These are phyloP conservation scores for Drosophila takahashii DNA, from an alignment of 1,140 invertebrate genomes.

Conservation along the genomic window DNA sequence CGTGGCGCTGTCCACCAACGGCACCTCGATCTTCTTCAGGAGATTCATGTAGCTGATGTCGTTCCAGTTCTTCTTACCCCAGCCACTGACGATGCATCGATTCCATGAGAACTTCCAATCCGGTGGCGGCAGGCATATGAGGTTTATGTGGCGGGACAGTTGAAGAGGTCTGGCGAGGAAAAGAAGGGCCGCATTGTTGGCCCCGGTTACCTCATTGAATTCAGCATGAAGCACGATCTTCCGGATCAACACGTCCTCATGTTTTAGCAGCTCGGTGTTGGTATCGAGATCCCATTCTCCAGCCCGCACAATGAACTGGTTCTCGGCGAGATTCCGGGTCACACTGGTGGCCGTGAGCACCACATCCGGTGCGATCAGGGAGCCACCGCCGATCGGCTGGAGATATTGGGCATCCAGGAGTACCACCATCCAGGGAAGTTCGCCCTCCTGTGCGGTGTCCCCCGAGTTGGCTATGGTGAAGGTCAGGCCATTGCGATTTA, in stretches of 20 bases:
- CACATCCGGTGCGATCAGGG: constrained; percentile 88
- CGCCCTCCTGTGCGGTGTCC: constrained; percentile 83
- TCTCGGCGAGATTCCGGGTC: constrained; percentile 52
- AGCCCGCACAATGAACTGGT: constrained; percentile 84
- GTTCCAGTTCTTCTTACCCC: constrained; percentile 90
- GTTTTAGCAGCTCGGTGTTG: constrained; percentile 86
- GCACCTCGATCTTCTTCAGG: constrained; percentile 87
- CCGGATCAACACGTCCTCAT: constrained; percentile 86
- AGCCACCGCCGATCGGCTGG: constrained; percentile 87
- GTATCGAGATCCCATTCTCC: constrained; percentile 90
- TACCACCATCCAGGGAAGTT: constrained; percentile 95
- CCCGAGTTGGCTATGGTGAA: background rate
- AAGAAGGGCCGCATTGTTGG: constrained; percentile 87
- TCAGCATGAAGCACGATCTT: constrained; percentile 86
- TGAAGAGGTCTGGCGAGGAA: constrained; percentile 85
- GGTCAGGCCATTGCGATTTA: background rate
- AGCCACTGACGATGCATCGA: constrained; percentile 91
- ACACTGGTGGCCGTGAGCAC: constrained; percentile 89
- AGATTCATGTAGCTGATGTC: constrained; percentile 87
- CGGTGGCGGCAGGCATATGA: constrained; percentile 86
- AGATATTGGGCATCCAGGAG: constrained; percentile 88
- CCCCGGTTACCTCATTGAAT: constrained; percentile 82
- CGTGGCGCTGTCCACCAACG: constrained; percentile 80
- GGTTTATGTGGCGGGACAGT: constrained; percentile 87
- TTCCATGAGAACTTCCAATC: constrained; percentile 78